phyloP scores from a whole-genome alignment of 2,888 invertebrate genomes.

The Xestobium rufovillosum region DNA sequence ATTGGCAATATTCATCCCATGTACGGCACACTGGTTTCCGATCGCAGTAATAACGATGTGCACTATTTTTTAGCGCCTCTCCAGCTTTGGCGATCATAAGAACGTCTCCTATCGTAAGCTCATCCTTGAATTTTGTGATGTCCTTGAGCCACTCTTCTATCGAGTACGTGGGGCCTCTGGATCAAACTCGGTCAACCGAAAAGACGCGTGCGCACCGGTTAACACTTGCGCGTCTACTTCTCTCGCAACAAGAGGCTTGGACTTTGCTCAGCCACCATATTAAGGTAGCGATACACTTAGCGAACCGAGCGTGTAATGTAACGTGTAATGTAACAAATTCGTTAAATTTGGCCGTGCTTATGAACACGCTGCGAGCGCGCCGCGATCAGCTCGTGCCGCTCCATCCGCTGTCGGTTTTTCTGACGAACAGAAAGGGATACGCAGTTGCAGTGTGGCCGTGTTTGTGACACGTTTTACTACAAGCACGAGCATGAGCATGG shows the following conservation, averaged over 20 bases:
- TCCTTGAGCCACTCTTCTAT: conserved; percentile 2
- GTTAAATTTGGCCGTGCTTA: no score
- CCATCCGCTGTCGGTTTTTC: no score
- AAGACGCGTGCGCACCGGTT: background rate
- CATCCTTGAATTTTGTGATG: background rate
- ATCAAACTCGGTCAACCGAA: no score
- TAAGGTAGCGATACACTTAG: no score
- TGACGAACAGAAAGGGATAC: conserved; percentile 5
- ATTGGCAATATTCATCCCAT: background rate
- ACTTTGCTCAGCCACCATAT: no score
- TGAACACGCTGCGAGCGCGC: background rate
- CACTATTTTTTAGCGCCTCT: conserved; percentile 5
- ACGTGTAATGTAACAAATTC: no score
- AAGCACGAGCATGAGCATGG: no score
- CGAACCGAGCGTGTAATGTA: no score
- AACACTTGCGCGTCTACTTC: conserved; percentile 2
- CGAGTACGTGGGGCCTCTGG: background rate
- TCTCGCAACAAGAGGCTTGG: no score
- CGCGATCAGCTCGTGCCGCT: conserved; percentile 6
- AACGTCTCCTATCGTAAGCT: conserved; percentile 5
- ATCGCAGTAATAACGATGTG: conserved; percentile 1
- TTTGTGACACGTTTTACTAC: no score
- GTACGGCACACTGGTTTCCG: background rate
- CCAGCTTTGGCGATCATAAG: conserved; percentile 14
- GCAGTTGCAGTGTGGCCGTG: no score